Percentiles rank a stretch among this genome's conserved stretches.
Conservation (phyloP, 2,888 invertebrate species). For the Cataglyphis albicans region DNA sequence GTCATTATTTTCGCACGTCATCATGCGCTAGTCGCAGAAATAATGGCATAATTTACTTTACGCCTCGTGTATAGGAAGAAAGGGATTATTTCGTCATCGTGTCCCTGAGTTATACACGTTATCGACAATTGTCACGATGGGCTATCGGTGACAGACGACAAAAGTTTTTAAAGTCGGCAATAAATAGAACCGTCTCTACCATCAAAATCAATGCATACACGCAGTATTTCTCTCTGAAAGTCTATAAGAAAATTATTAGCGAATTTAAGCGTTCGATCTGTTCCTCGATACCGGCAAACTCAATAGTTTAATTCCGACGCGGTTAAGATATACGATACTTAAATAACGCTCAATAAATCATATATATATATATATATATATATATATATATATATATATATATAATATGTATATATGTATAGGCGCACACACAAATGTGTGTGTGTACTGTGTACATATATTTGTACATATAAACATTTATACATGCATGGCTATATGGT, state of each 20-base stretch:
- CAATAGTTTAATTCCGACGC: slow-evolving; percentile 10
- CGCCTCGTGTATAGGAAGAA: not conserved
- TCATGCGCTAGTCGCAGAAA: not conserved
- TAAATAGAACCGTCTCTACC: not conserved
- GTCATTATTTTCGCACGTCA: slow-evolving; percentile 17
- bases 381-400: not conserved
- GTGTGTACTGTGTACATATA: not conserved
- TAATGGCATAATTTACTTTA: slow-evolving; percentile 2
- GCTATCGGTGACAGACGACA: not conserved
- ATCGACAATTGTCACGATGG: not conserved
- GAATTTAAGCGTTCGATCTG: slow-evolving; percentile 18
- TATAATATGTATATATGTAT: not conserved
- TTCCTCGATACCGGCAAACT: not conserved
- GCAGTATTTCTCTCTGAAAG: not conserved
- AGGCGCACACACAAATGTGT: not conserved
- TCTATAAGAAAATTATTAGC: slow-evolving; percentile 53
- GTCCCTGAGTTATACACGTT: slow-evolving; percentile 30
- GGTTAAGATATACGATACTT: not conserved
- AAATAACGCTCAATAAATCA: not conserved
- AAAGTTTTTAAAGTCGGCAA: slow-evolving; percentile 37
- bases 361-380: too few relatives aligned
- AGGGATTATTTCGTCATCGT: slow-evolving; percentile 20
- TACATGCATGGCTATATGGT: slow-evolving; percentile 15
- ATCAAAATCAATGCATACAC: slow-evolving; percentile 43
- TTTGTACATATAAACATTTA: slow-evolving; percentile 31